Evolutionary conservation across 1,140 invertebrate species (phyloP), one percentile per base, ranked within the genome.

Genomic region (Drosophila punjabiensis): DNA sequence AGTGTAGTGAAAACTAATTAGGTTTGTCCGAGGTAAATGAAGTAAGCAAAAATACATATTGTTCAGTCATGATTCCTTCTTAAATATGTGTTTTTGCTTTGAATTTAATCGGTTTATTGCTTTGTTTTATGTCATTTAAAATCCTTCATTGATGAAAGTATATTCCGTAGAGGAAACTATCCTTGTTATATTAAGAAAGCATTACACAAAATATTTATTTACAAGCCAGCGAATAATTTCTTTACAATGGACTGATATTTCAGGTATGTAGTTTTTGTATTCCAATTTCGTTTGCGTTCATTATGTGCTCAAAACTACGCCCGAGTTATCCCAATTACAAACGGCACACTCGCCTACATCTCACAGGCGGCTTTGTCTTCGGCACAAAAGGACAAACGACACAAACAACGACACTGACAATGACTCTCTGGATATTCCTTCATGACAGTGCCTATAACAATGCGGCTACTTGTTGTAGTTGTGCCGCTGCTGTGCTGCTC

Each of bases 321-420:
- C 37, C 20, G 18, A 74, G 37, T 43, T 74, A 50, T 43, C 24
- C 55, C 58, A 74, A 74, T 74, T 74, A 43, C 47, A 43, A 43
- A 7, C 37, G 37, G 35, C 41, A 56, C 18, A 9, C 50, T 39
- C 41, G 39, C 47, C 39, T 20, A 50, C 47, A 28, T 61, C 47
- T 39, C 45, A 18, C 20, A 28, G 20, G 16, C 16, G 20, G 45
- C 68, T 73, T 74, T 74, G 45, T 73, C 24, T 33, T 6, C 30
- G 3, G 20, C n/a, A 74, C 70, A 73, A 74, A 74, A n/a, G 43
- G 1, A 24, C 24, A 24, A 24, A 24, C 70, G 43, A 5, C 48
- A 30, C 48, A 50, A 50, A 50, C 48, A 50, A 37, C 70, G 70
- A 74, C 70, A 74, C 68, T 75, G 71, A 75, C 69, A 75, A 75